phyloP scores from a whole-genome alignment of 1,140 invertebrate species.

The Drosophila sturtevanti region DNA sequence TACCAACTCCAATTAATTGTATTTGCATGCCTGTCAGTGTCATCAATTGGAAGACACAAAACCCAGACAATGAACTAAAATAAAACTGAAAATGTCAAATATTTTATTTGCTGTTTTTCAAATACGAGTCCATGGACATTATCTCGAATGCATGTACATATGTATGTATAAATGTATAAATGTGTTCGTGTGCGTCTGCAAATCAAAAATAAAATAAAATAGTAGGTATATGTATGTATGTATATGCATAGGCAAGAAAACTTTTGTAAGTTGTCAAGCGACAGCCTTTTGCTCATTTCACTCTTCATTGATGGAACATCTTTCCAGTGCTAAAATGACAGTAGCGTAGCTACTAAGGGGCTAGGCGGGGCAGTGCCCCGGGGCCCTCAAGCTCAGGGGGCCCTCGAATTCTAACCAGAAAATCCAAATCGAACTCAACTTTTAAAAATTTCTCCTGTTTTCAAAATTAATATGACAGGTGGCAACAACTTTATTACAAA shows the following conservation, averaged over 20 bases:
- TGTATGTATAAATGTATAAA: constrained; percentile 26
- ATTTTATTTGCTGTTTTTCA: constrained; percentile 61
- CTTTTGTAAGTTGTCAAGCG: constrained; percentile 58
- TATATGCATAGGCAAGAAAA: constrained; percentile 35
- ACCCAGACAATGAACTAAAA: constrained; percentile 42
- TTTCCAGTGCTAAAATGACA: constrained; percentile 46
- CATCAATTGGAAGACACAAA: constrained; percentile 43
- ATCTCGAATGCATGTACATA: constrained; percentile 30
- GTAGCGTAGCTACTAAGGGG: no score
- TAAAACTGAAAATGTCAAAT: constrained; percentile 70
- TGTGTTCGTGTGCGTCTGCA: constrained; percentile 30
- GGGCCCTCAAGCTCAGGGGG: no score
- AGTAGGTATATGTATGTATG: no score
- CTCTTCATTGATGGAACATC: constrained; percentile 62
- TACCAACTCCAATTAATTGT: constrained; percentile 69
- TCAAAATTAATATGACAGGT: no score
- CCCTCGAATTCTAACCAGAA: no score
- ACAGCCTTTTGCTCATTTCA: constrained; percentile 72
- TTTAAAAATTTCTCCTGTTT: no score
- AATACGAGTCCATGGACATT: constrained; percentile 41
- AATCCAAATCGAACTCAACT: no score
- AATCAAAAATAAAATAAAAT: constrained; percentile 70
- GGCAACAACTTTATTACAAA: no score
- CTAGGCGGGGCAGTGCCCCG: no score
- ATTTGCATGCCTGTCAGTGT: constrained; percentile 75